phyloP scores from a whole-genome alignment of 1,140 invertebrate genomes.

The Bombyx mandarina region DNA sequence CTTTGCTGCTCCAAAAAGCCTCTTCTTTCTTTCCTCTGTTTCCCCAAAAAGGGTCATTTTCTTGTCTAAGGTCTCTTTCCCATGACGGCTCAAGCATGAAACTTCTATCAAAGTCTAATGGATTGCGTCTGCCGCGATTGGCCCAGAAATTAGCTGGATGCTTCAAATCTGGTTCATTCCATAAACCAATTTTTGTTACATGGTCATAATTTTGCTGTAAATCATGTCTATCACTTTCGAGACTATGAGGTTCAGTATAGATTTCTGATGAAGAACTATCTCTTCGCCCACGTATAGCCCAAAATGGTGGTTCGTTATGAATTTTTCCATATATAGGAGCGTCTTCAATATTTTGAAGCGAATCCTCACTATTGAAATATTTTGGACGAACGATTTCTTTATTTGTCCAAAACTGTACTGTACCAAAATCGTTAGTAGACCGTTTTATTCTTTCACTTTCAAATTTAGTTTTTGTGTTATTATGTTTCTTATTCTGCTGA shows the following conservation, averaged over 20 bases:
- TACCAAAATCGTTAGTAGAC: constrained; percentile 22
- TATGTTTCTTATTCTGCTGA: constrained; percentile 20
- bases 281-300: constrained; percentile 43
- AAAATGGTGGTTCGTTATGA: constrained; percentile 39
- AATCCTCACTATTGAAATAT: constrained; percentile 2
- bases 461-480: constrained; percentile 19
- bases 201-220: too few relatives aligned
- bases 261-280: constrained; percentile 36
- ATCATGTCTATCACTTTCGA: too few relatives aligned
- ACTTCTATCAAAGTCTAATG: constrained; percentile 15
- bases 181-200: too few relatives aligned
- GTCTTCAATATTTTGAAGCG: constrained; percentile 3
- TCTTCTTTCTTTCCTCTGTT: constrained; percentile 17
- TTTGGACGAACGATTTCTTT: constrained; percentile 18
- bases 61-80: constrained; percentile 27
- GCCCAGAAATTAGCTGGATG: constrained; percentile 15
- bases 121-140: constrained; percentile 13
- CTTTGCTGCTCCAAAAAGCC: constrained; percentile 22
- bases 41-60: constrained; percentile 31
- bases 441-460: constrained; percentile 36
- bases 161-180: background rate
- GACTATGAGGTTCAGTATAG: background rate
- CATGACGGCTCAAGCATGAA: constrained; percentile 29
- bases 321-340: constrained; percentile 3
- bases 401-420: constrained; percentile 23